These are phyloP conservation scores for Darevskia mixta DNA, from an alignment of 2,797 vertebrate genomes.

Conservation along the genomic window DNA sequence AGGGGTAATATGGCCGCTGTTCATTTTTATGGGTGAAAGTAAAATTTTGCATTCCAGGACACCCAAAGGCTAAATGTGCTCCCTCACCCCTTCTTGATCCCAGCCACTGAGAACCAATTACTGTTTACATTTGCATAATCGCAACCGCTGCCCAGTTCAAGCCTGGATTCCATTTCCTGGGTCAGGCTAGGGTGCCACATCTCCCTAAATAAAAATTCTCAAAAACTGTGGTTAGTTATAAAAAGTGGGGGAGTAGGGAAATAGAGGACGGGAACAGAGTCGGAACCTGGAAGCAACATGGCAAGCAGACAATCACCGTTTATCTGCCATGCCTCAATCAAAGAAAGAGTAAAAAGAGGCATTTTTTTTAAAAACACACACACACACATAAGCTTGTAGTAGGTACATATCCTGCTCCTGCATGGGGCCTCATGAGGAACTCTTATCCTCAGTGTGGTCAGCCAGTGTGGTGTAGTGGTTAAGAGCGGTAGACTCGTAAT, in stretches of 20 bases:
- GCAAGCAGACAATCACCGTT: background rate
- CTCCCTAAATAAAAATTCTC: background rate
- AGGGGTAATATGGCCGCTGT: background rate
- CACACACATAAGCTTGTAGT: background rate
- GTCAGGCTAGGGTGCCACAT: background rate
- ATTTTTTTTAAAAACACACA: background rate
- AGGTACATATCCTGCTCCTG: background rate
- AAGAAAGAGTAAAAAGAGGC: background rate
- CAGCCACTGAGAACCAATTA: background rate
- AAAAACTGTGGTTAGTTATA: background rate
- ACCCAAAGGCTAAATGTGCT: background rate
- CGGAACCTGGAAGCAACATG: background rate
- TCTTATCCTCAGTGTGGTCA: background rate
- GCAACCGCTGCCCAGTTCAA: background rate
- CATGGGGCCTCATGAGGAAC: background rate
- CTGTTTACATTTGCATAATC: background rate
- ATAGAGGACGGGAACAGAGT: background rate
- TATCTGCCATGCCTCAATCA: background rate
- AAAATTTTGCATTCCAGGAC: background rate
- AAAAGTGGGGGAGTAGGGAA: background rate
- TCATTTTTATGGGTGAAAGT: background rate
- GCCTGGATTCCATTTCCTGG: background rate
- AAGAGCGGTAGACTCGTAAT: too few relatives aligned
- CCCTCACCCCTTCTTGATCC: background rate
- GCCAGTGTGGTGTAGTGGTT: too few relatives aligned